Conservation (phyloP, 2,888 invertebrate genomes). For the Amaurobius ferox region DNA sequence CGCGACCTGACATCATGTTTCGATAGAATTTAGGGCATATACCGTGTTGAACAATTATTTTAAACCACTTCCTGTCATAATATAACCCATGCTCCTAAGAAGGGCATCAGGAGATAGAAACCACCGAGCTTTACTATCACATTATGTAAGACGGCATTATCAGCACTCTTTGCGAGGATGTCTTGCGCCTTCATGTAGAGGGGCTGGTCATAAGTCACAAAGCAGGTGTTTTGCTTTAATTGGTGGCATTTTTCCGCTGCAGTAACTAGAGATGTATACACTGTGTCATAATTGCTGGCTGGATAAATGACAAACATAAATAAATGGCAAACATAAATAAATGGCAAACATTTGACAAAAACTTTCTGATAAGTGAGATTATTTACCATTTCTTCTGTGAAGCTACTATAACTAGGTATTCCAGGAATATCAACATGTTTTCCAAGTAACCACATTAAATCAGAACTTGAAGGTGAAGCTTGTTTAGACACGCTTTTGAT, state of each 20-base stretch:
- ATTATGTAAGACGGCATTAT: background rate
- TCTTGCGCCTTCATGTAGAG: background rate
- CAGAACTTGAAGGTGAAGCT: background rate
- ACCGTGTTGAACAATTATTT: background rate
- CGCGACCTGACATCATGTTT: background rate
- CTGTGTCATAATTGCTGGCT: background rate
- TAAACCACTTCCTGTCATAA: constrained; percentile 7
- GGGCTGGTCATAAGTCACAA: background rate
- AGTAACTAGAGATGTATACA: background rate
- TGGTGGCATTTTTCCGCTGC: background rate
- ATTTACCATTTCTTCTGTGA: background rate
- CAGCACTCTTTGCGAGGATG: background rate
- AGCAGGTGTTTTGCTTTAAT: background rate
- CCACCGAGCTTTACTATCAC: background rate
- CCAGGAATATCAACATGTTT: background rate
- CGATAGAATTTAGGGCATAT: background rate
- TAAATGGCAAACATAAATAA: background rate
- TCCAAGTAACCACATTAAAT: background rate
- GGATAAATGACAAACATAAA: too few relatives aligned
- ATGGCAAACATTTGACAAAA: background rate
- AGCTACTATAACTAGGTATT: background rate
- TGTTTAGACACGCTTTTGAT: background rate
- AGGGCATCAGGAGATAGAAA: background rate
- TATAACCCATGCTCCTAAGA: background rate
- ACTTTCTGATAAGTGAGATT: background rate